These are phyloP conservation scores for Acropora yongei DNA, from an alignment of 64 coral and sea anemone species.

Conservation along the genomic window DNA sequence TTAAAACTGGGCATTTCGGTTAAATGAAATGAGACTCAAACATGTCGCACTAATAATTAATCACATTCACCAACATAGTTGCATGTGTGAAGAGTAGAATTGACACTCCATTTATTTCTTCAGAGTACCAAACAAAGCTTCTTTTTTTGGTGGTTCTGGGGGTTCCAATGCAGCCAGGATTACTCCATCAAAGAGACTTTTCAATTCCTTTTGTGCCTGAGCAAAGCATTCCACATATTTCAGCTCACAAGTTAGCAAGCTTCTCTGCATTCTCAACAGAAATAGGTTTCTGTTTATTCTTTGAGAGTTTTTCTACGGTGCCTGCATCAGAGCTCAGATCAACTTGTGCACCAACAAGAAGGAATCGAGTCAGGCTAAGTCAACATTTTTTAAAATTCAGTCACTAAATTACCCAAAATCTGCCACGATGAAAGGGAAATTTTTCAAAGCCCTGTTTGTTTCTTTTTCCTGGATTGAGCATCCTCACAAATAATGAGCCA, in stretches of 20 bases:
- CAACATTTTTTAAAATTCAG: no score
- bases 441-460: no score
- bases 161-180: constrained; percentile 84
- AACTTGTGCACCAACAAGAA: constrained; percentile 92
- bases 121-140: constrained; percentile 81
- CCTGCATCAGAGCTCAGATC: constrained; percentile 84
- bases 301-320: constrained; percentile 91
- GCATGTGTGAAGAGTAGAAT: no score
- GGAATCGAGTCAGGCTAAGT: constrained; percentile 56
- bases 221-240: constrained; percentile 93
- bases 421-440: no score
- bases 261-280: constrained; percentile 78
- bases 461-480: no score
- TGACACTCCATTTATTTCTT: not conserved
- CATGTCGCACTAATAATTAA: no score
- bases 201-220: constrained; percentile 82
- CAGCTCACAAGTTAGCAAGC: constrained; percentile 55
- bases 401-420: no score
- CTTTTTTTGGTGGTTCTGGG: constrained; percentile 92
- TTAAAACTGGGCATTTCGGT: no score
- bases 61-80: no score
- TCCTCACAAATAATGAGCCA: no score
- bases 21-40: no score
- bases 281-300: constrained; percentile 91
- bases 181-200: constrained; percentile 89